Conservation (phyloP, 1,140 invertebrate species). For the Neodiprion fabricii region DNA sequence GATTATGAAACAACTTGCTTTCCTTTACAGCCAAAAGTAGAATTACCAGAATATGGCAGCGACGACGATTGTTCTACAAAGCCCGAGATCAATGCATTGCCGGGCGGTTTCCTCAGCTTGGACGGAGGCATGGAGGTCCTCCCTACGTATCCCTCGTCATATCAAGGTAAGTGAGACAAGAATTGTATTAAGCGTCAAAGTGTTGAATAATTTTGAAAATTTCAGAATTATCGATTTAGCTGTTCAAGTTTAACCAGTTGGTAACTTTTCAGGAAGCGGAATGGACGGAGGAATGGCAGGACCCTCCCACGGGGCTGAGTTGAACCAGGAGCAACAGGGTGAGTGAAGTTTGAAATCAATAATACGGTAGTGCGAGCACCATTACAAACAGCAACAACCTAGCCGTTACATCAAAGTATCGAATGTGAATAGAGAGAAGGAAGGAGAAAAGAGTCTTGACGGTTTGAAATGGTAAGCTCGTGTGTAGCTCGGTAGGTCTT, state of each 20-base stretch:
- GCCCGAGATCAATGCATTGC: slow-evolving; percentile 56
- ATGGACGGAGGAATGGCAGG: slow-evolving; percentile 58
- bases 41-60: slow-evolving; percentile 67
- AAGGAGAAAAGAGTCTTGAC: slow-evolving; percentile 43
- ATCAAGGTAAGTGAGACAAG: slow-evolving; percentile 46
- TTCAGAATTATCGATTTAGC: not conserved
- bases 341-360: slow-evolving; percentile 43
- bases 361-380: slow-evolving; percentile 60
- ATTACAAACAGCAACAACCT: slow-evolving; percentile 65
- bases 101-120: slow-evolving; percentile 58
- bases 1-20: not conserved
- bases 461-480: slow-evolving; percentile 64
- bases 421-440: slow-evolving; percentile 52
- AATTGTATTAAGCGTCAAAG: slow-evolving; percentile 12
- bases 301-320: slow-evolving; percentile 55
- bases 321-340: slow-evolving; percentile 61
- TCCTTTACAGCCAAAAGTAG: slow-evolving; percentile 61
- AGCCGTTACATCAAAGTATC: slow-evolving; percentile 58
- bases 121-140: slow-evolving; percentile 61
- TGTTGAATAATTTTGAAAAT: not conserved
- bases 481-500: slow-evolving; percentile 62
- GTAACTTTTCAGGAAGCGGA: slow-evolving; percentile 45
- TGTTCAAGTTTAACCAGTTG: not conserved
- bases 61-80: slow-evolving; percentile 62
- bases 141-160: slow-evolving; percentile 56